Percentiles rank a stretch among this genome's conserved stretches.
Conservation (phyloP, 2,113 vertebrate genomes). For the Illadopsis cleaveri region DNA sequence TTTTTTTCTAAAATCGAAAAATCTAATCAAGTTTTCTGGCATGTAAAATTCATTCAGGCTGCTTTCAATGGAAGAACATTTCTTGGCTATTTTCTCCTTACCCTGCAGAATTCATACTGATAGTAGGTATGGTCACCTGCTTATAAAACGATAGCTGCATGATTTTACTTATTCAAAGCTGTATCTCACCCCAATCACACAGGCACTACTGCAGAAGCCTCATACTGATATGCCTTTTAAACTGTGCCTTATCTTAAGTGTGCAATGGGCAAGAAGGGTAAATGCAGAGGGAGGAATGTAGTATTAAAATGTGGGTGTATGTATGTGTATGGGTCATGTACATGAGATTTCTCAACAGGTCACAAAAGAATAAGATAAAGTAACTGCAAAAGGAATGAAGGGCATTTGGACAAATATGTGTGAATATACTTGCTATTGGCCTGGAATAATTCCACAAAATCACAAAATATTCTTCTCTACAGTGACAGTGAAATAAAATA, state of each 20-base stretch:
- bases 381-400: background rate
- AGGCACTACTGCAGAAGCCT: background rate
- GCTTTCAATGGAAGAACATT: background rate
- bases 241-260: rapidly evolving
- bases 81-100: background rate
- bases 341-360: background rate
- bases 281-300: background rate
- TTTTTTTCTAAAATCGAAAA: background rate
- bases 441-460: background rate
- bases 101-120: background rate
- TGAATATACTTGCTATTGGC: background rate
- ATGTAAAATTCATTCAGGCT: background rate
- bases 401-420: background rate
- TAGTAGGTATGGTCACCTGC: background rate
- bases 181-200: background rate
- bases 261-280: background rate
- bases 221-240: background rate
- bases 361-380: background rate
- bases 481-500: background rate
- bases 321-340: rapidly evolving
- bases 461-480: background rate
- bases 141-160: background rate
- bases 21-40: background rate
- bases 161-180: background rate
- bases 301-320: background rate